A percentile compares a stretch with the other conserved stretches of the same genome.
Conservation (phyloP, 1,140 invertebrate species). For the Cydia fagiglandana region DNA sequence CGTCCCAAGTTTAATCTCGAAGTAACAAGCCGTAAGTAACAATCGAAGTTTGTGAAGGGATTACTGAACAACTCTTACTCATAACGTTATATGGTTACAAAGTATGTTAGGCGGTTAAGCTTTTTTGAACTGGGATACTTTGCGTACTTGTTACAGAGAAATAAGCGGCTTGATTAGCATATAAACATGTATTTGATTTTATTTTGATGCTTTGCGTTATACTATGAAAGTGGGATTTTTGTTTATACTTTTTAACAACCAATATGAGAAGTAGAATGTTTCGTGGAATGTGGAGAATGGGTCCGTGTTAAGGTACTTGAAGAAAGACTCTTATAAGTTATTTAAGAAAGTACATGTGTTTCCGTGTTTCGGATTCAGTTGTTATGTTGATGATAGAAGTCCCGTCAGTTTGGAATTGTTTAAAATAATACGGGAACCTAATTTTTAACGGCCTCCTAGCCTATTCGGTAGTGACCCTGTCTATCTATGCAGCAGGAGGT, state of each 20-base stretch:
- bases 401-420: too few species aligned
- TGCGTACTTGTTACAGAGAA: neutral
- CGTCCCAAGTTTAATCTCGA: neutral
- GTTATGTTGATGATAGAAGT: too few species aligned
- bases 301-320: too few species aligned
- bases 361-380: too few species aligned
- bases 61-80: neutral
- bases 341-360: too few species aligned
- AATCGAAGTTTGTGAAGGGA: neutral
- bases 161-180: slow-evolving; percentile 2
- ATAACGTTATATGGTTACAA: neutral
- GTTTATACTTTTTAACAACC: neutral
- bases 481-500: too few species aligned
- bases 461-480: too few species aligned
- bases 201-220: neutral
- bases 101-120: neutral
- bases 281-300: too few species aligned
- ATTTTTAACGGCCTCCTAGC: too few species aligned
- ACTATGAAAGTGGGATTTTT: neutral
- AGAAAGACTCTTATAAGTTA: too few species aligned
- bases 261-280: neutral
- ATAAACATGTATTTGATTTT: neutral
- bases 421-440: too few species aligned
- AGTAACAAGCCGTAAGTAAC: slow-evolving; percentile 6
- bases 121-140: neutral